Evolutionary conservation across 1,140 invertebrate species (phyloP).

Genomic region (Luehdorfia chinensis): DNA sequence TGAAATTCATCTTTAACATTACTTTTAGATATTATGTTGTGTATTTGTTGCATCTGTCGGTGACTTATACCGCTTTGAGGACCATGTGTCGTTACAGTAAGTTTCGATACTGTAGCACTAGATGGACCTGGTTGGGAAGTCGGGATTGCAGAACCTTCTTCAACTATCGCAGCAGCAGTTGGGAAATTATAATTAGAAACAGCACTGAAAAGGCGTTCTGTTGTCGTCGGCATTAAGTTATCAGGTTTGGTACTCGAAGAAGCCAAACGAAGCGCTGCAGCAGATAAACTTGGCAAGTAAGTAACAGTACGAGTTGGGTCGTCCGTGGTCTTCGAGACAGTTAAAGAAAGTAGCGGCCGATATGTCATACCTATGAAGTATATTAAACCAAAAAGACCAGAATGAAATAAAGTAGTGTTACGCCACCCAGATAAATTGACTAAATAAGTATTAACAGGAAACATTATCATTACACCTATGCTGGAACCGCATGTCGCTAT

Average conservation of each 20-base stretch:
- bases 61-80: constrained; percentile 51
- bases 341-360: constrained; percentile 53
- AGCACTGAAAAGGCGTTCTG: constrained; percentile 58
- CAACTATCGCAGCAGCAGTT: constrained; percentile 55
- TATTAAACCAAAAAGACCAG: constrained; percentile 71
- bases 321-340: constrained; percentile 47
- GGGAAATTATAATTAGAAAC: constrained; percentile 62
- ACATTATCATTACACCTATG: constrained; percentile 84
- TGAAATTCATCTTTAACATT: constrained; percentile 50
- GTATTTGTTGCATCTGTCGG: constrained; percentile 60
- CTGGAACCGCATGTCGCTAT: constrained; percentile 89
- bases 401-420: constrained; percentile 83
- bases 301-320: constrained; percentile 62
- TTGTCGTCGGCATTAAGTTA: constrained; percentile 35
- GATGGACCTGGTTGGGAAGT: constrained; percentile 44
- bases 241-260: constrained; percentile 30
- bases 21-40: constrained; percentile 55
- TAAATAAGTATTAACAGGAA: constrained; percentile 81
- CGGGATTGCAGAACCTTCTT: constrained; percentile 25
- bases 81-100: constrained; percentile 46
- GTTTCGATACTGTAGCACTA: constrained; percentile 39
- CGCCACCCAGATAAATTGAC: constrained; percentile 85
- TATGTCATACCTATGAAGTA: constrained; percentile 58
- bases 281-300: constrained; percentile 60
- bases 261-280: constrained; percentile 26